A percentile compares a stretch with the other conserved stretches of the same genome.
These are phyloP conservation scores for Cavia porcellus DNA, from an alignment of 2,113 vertebrate species.

Conservation along the genomic window DNA sequence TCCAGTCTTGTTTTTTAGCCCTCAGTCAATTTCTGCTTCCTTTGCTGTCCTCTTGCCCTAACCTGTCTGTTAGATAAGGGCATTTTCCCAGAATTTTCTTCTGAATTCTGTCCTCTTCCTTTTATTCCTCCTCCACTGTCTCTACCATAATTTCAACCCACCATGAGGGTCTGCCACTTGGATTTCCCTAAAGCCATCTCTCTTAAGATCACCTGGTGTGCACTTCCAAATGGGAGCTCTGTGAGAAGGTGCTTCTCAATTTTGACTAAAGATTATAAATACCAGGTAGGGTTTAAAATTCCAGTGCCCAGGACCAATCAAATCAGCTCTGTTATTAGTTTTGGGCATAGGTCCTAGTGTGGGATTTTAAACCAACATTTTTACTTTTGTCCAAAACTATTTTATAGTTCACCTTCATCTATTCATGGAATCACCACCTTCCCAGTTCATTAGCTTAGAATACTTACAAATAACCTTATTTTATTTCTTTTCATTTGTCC, in stretches of 20 bases:
- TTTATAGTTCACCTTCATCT: not conserved
- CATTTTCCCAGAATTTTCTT: not conserved
- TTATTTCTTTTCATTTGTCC: not conserved
- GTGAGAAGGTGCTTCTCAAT: not conserved
- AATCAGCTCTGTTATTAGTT: not conserved
- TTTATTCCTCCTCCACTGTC: not conserved
- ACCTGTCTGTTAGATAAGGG: not conserved
- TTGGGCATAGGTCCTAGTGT: not conserved
- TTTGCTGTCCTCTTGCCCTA: not conserved
- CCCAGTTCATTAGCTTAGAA: not conserved
- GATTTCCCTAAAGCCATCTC: not conserved
- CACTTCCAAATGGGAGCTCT: not conserved
- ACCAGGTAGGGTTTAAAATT: not conserved
- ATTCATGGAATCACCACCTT: not conserved
- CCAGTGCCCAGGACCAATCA: not conserved
- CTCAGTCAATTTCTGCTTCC: not conserved
- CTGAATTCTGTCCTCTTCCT: not conserved
- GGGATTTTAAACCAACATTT: not conserved
- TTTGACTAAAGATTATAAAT: not conserved
- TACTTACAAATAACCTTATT: slow-evolving; percentile 11
- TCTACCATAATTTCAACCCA: not conserved
- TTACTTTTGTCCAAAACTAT: not conserved
- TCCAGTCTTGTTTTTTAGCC: not conserved
- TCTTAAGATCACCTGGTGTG: not conserved
- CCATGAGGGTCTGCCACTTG: not conserved